phyloP scores from a whole-genome alignment of 2,797 vertebrate genomes.

The Chelon auratus region DNA sequence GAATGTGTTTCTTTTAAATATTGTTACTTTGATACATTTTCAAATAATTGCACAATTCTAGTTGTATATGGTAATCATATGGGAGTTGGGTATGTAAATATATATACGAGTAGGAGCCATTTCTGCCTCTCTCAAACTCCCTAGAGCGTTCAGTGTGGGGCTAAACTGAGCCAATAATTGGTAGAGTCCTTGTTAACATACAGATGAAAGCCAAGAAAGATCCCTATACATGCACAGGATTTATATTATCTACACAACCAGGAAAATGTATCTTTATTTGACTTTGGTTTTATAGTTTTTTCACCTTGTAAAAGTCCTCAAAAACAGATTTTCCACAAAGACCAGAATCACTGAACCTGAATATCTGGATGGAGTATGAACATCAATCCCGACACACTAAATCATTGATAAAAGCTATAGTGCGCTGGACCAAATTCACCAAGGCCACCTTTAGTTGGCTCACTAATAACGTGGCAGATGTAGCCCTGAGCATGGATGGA shows the following conservation, averaged over 20 bases:
- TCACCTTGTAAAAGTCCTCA: conserved; percentile 11
- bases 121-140: conserved; percentile 35
- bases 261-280: conserved; percentile 27
- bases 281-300: conserved; percentile 17
- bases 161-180: conserved; percentile 32
- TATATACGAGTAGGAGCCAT: conserved; percentile 47
- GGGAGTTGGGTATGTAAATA: conserved; percentile 47
- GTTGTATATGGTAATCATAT: conserved; percentile 17
- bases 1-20: conserved; percentile 29
- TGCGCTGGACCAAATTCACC: conserved; percentile 37
- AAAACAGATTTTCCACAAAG: conserved; percentile 23
- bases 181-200: conserved; percentile 33
- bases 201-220: conserved; percentile 35
- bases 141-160: conserved; percentile 21
- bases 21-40: conserved; percentile 47
- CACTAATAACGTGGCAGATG: conserved; percentile 52
- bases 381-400: conserved; percentile 50
- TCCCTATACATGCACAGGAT: conserved; percentile 8
- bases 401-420: conserved; percentile 49
- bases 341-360: conserved; percentile 22
- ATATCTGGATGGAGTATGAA: conserved; percentile 24
- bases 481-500: conserved; percentile 47
- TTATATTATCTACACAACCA: conserved; percentile 19
- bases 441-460: conserved; percentile 55
- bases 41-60: conserved; percentile 24